Percentiles rank a stretch among this genome's conserved stretches.
Evolutionary conservation across 2,888 invertebrate genomes (phyloP).

Genomic region (Dryadula phaetusa): DNA sequence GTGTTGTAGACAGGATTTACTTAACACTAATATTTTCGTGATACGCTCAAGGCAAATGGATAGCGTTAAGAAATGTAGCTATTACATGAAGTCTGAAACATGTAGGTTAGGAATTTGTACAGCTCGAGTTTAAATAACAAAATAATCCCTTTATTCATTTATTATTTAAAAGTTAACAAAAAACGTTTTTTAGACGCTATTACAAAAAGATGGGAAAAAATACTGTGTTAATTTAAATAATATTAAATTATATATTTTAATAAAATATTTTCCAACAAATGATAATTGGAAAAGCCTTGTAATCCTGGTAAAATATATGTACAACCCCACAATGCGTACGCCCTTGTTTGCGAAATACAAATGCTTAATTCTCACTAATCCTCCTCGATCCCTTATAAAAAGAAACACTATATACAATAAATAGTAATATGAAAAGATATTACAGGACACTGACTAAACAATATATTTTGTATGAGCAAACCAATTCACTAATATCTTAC

Average conservation of each 20-base stretch:
- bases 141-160: no score
- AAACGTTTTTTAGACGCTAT: no score
- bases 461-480: constrained; percentile 15
- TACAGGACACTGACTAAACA: neutral
- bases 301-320: neutral
- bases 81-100: neutral
- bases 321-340: neutral
- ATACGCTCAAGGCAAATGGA: constrained; percentile 14
- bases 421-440: constrained; percentile 21
- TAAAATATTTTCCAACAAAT: neutral
- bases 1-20: neutral
- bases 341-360: constrained; percentile 25
- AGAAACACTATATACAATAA: constrained; percentile 17
- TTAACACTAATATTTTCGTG: constrained; percentile 12
- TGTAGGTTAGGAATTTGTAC: constrained; percentile 3
- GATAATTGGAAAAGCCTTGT: neutral
- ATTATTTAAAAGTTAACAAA: no score
- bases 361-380: constrained; percentile 32
- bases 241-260: no score
- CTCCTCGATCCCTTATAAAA: constrained; percentile 21
- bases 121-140: neutral
- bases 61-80: constrained; percentile 6
- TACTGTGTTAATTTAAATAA: no score
- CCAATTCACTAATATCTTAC: neutral
- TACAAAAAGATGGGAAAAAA: no score